A percentile compares a stretch with the other conserved stretches of the same genome.
Conservation (phyloP, 2,888 invertebrate species). For the Apamea anceps region DNA sequence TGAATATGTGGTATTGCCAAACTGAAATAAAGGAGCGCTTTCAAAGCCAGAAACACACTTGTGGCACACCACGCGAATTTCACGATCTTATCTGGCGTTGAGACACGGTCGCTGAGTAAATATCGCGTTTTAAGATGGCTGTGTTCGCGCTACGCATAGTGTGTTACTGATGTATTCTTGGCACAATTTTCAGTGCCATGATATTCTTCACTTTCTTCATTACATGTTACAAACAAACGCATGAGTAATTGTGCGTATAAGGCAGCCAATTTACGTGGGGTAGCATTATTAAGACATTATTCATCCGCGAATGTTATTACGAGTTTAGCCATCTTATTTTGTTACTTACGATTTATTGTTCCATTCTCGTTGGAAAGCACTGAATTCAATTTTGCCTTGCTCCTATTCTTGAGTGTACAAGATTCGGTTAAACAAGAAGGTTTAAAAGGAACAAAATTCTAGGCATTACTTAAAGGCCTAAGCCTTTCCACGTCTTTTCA, state of each 20-base stretch:
- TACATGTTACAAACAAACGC: slow-evolving; percentile 44
- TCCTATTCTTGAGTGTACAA: not conserved
- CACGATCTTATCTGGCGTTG: slow-evolving; percentile 26
- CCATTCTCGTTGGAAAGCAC: not conserved
- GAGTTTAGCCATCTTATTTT: slow-evolving; percentile 28
- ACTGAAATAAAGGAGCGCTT: slow-evolving; percentile 19
- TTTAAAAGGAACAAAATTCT: not conserved
- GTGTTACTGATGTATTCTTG: slow-evolving; percentile 32
- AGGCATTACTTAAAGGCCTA: slow-evolving; percentile 1
- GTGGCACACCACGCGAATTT: slow-evolving; percentile 14
- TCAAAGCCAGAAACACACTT: slow-evolving; percentile 42
- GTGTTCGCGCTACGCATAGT: slow-evolving; percentile 3
- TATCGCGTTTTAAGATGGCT: slow-evolving; percentile 23
- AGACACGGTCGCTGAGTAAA: slow-evolving; percentile 17
- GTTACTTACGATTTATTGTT: slow-evolving; percentile 10
- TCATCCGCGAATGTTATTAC: slow-evolving; percentile 41
- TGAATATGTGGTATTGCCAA: slow-evolving; percentile 1
- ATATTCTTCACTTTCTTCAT: slow-evolving; percentile 53
- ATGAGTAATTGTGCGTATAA: slow-evolving; percentile 52
- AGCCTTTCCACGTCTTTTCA: too few relatives aligned
- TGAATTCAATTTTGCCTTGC: not conserved
- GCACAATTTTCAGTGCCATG: slow-evolving; percentile 33
- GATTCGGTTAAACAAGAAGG: not conserved
- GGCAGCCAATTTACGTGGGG: slow-evolving; percentile 54
- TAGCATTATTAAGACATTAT: slow-evolving; percentile 57